Evolutionary conservation across 2,888 invertebrate genomes (phyloP).

Genomic region (Phengaris alcon): DNA sequence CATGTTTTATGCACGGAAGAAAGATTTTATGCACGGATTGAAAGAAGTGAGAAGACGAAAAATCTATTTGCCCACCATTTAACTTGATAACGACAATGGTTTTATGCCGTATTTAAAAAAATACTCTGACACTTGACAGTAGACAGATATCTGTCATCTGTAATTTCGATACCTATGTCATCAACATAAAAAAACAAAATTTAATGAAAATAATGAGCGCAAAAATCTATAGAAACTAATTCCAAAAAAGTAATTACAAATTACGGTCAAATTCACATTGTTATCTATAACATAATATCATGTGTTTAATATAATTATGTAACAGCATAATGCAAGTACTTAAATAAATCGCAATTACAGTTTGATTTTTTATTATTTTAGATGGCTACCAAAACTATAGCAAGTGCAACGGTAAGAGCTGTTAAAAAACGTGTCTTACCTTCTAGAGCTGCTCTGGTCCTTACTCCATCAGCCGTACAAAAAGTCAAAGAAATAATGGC

Average conservation of each 20-base stretch:
- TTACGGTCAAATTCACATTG: neutral
- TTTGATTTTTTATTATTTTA: constrained; percentile 39
- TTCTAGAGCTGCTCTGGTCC: constrained; percentile 89
- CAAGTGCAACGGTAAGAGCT: constrained; percentile 93
- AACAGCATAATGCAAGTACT: neutral
- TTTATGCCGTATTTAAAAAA: too few relatives aligned
- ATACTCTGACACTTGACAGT: neutral
- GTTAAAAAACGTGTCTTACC: constrained; percentile 89
- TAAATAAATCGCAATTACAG: constrained; percentile 2
- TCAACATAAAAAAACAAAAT: neutral
- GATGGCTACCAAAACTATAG: constrained; percentile 89
- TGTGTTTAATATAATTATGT: neutral
- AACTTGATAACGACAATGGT: too few relatives aligned
- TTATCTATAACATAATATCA: neutral
- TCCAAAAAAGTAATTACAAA: neutral
- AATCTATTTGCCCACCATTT: too few relatives aligned
- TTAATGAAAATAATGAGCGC: neutral
- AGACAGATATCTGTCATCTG: neutral
- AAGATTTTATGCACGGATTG: too few relatives aligned
- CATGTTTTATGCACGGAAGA: too few relatives aligned
- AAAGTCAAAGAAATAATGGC: constrained; percentile 90
- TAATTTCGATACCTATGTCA: neutral
- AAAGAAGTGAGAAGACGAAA: too few relatives aligned
- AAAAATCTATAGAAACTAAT: constrained; percentile 7
- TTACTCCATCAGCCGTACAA: constrained; percentile 91